Base-by-base conservation (phyloP, 2,113 vertebrate genomes). In the Amphiprion percula region DNA sequence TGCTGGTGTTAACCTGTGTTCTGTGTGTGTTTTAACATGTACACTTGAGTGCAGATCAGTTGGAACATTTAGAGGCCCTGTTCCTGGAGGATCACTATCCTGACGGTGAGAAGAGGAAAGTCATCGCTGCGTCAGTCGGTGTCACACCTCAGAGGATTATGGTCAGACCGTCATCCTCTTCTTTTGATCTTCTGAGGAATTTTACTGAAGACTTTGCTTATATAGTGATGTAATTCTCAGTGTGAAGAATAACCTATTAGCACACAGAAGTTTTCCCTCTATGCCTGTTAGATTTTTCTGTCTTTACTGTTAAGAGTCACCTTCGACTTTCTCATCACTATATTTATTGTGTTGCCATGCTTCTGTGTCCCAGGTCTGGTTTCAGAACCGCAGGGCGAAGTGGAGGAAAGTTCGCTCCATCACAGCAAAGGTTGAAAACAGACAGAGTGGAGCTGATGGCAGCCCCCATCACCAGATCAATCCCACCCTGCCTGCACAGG, bases 11-110 rank as follows among this genome's bases (percentile, higher is more conserved):
- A 16, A 59, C 62, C 9, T 72, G 41, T 63, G 50, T 44, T 19
- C 79, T 72, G 77, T 30, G 16, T 61, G 5, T 58, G 66, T 77
- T 8, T 52, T 6, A 17, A 55, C 5, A 4, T 77, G 15, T 50
- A 23, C 2, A 9, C 28, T 19, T 83, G 63, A 5, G 2, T 87
- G 26, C 90, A 99, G 98, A 97, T 80, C 97, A 99, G 89, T 83
- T 99, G 54, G 95, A 96, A 87, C 94, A 96, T 87, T 73, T 99
- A 80, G 97, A 99, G 84, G 92, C 85, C 46, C 69, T 96, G 49
- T 99, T 99, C 87, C 94, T 96, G 55, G 96, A 97, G 26, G 98
- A 99, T 71, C 98, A 97, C 86, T 99, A 99, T 56, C 98, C 98
- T 0, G 97, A 99, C 14, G 94, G 88, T 0, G 98, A 98, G 28